Percentiles rank a stretch among this genome's conserved stretches.
These are phyloP conservation scores for Agrochola lota DNA, from an alignment of 2,888 invertebrate genomes.

Conservation along the genomic window DNA sequence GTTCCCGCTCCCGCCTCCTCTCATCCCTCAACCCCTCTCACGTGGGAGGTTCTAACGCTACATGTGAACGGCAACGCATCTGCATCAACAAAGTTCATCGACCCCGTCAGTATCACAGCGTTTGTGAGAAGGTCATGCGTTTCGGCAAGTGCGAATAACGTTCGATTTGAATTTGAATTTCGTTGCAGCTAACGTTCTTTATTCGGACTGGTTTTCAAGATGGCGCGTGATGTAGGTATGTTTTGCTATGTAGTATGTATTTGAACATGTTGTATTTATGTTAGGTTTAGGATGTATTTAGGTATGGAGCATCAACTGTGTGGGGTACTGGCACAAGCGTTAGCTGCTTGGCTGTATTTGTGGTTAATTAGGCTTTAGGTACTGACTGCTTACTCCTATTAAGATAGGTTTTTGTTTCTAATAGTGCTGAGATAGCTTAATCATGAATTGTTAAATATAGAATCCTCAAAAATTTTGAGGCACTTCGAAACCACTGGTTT, in stretches of 20 bases:
- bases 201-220: conserved; percentile 61
- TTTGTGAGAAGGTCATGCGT: conserved; percentile 86
- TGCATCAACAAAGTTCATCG: conserved; percentile 83
- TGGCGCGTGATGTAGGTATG: conserved; percentile 50
- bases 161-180: conserved; percentile 69
- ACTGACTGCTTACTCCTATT: neutral
- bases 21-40: conserved; percentile 68
- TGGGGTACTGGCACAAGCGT: neutral
- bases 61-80: conserved; percentile 89
- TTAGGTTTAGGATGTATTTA: neutral
- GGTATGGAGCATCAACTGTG: neutral
- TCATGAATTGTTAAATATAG: neutral
- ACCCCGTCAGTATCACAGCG: conserved; percentile 81
- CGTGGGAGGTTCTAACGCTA: conserved; percentile 89
- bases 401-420: neutral
- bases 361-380: neutral
- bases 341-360: neutral
- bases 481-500: neutral
- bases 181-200: conserved; percentile 63
- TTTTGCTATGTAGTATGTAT: conserved; percentile 19
- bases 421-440: neutral
- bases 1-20: conserved; percentile 68
- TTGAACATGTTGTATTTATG: neutral
- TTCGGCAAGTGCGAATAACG: conserved; percentile 83
- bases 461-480: neutral